Evolutionary conservation across 2,888 invertebrate species (phyloP).

Genomic region (Rhamnusium bicolor): DNA sequence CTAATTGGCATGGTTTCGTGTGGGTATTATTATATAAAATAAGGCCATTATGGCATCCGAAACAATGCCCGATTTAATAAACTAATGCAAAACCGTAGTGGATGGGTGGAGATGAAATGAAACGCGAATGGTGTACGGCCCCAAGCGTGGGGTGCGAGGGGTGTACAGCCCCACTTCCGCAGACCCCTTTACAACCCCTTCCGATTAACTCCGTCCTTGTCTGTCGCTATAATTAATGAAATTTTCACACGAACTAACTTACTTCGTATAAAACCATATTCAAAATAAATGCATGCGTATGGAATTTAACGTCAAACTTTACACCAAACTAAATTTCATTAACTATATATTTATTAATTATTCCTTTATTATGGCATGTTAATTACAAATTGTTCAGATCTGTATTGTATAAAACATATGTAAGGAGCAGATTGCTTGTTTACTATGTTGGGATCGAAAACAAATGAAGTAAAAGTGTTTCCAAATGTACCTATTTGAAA

Average conservation of each 20-base stretch:
- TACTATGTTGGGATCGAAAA: background rate
- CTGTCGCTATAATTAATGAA: constrained; percentile 64
- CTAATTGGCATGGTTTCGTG: constrained; percentile 37
- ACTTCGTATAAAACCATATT: constrained; percentile 50
- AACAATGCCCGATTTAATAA: constrained; percentile 67
- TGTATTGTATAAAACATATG: constrained; percentile 5
- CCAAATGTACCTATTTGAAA: too few relatives aligned
- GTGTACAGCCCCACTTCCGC: constrained; percentile 62
- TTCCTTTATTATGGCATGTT: constrained; percentile 25
- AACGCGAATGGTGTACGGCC: constrained; percentile 65
- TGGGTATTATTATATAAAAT: constrained; percentile 39
- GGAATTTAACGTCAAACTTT: constrained; percentile 30
- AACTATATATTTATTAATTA: constrained; percentile 33
- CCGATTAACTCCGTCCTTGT: constrained; percentile 62
- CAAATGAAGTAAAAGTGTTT: background rate
- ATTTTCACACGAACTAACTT: constrained; percentile 63
- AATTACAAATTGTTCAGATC: constrained; percentile 20
- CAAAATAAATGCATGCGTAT: constrained; percentile 36
- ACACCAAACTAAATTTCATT: constrained; percentile 30
- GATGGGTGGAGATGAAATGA: constrained; percentile 66
- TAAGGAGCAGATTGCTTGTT: background rate
- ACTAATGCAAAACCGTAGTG: constrained; percentile 67
- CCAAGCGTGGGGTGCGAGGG: constrained; percentile 60
- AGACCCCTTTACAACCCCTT: constrained; percentile 63
- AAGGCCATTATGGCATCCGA: constrained; percentile 61